Conservation (phyloP, 1,140 invertebrate genomes). For the Lerema accius region DNA sequence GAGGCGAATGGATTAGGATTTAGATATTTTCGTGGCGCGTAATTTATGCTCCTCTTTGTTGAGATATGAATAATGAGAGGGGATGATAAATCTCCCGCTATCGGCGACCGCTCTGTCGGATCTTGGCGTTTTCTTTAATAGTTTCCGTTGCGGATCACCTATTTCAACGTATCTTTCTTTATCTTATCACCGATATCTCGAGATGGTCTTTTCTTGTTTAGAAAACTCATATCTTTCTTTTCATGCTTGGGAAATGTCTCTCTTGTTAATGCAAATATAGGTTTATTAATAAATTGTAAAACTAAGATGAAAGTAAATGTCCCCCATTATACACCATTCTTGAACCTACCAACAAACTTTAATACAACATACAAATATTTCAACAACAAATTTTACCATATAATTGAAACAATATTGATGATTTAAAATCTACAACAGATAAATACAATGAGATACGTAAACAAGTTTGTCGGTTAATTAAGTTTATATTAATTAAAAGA, state of each 20-base stretch:
- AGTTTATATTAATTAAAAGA: slow-evolving; percentile 22
- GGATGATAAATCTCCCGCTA: slow-evolving; percentile 63
- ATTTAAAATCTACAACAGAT: background rate
- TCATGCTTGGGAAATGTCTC: too few relatives aligned
- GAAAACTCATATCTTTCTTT: too few relatives aligned
- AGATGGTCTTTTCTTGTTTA: slow-evolving; percentile 5
- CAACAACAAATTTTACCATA: too few relatives aligned
- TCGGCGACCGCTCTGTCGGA: slow-evolving; percentile 45
- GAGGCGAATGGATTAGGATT: slow-evolving; percentile 80
- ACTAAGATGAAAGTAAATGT: too few relatives aligned
- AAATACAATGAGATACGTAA: too few relatives aligned
- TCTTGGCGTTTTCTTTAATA: slow-evolving; percentile 48
- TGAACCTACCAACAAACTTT: too few relatives aligned
- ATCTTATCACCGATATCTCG: slow-evolving; percentile 14
- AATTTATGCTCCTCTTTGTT: slow-evolving; percentile 78
- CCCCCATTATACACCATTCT: too few relatives aligned
- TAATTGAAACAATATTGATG: too few relatives aligned
- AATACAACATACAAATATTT: too few relatives aligned
- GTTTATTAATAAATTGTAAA: too few relatives aligned
- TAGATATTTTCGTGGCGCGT: slow-evolving; percentile 78
- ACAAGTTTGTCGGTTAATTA: background rate
- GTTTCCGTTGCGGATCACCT: slow-evolving; percentile 54
- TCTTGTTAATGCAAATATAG: too few relatives aligned
- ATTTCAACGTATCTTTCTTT: slow-evolving; percentile 55
- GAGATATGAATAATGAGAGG: slow-evolving; percentile 76